Conservation (phyloP, 2,888 invertebrate genomes). For the Drosophila eohydei region DNA sequence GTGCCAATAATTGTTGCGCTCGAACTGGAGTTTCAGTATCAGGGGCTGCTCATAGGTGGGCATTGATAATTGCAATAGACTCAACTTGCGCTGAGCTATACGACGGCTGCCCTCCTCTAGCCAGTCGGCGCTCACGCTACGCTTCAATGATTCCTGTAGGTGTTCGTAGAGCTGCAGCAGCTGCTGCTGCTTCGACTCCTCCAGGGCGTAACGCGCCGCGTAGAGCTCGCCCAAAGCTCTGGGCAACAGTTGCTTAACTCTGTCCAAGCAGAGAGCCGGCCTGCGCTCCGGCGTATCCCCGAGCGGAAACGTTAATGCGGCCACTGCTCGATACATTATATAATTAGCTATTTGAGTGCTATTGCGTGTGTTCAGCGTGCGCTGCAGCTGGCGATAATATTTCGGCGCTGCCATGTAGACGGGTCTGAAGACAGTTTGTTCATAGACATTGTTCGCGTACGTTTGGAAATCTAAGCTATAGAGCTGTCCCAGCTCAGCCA, state of each 20-base stretch:
- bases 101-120: slow-evolving; percentile 76
- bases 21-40: slow-evolving; percentile 51
- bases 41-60: slow-evolving; percentile 46
- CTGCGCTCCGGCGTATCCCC: slow-evolving; percentile 43
- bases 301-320: slow-evolving; percentile 55
- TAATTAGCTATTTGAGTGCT: slow-evolving; percentile 80
- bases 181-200: slow-evolving; percentile 49
- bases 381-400: slow-evolving; percentile 77
- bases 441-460: slow-evolving; percentile 72
- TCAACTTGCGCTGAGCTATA: slow-evolving; percentile 71
- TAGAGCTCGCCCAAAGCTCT: slow-evolving; percentile 80
- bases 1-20: slow-evolving; percentile 73
- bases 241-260: slow-evolving; percentile 72
- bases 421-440: slow-evolving; percentile 66
- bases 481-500: slow-evolving; percentile 60
- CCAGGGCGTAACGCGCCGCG: slow-evolving; percentile 58
- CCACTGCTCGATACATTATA: slow-evolving; percentile 81
- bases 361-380: slow-evolving; percentile 63
- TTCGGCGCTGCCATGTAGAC: slow-evolving; percentile 78
- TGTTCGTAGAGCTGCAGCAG: slow-evolving; percentile 60
- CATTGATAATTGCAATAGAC: slow-evolving; percentile 56
- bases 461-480: slow-evolving; percentile 72
- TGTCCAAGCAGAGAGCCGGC: slow-evolving; percentile 57
- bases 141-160: slow-evolving; percentile 59
- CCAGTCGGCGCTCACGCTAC: slow-evolving; percentile 71